phyloP scores from a whole-genome alignment of 2,797 vertebrate genomes.

The Gambelia wislizenii region DNA sequence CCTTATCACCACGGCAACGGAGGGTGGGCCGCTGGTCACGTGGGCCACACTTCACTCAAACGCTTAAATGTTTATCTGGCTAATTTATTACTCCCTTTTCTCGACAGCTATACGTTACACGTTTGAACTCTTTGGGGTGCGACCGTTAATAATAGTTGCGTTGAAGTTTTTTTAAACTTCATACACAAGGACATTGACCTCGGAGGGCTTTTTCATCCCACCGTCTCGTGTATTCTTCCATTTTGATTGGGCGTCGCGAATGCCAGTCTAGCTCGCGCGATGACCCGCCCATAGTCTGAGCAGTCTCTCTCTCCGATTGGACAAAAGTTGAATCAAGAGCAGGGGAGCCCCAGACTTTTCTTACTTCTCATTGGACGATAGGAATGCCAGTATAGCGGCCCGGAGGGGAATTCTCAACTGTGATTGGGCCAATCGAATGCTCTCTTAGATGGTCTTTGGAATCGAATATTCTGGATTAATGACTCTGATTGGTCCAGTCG shows the following conservation, averaged over 20 bases:
- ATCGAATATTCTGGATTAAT: background rate
- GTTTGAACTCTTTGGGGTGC: too few species aligned
- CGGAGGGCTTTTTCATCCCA: too few species aligned
- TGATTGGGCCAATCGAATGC: background rate
- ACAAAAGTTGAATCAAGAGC: background rate
- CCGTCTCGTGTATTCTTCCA: background rate
- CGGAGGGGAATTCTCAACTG: fast-evolving
- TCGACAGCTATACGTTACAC: too few species aligned
- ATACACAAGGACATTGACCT: too few species aligned
- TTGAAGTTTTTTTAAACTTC: too few species aligned
- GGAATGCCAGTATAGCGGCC: background rate
- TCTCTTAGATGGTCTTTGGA: background rate
- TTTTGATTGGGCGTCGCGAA: background rate
- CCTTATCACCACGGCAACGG: background rate
- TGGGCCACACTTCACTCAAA: too few species aligned
- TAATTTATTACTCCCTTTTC: too few species aligned
- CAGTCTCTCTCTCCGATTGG: too few species aligned
- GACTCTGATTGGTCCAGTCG: background rate
- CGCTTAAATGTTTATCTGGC: too few species aligned
- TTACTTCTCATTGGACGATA: background rate
- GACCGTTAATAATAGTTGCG: too few species aligned
- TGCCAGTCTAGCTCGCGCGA: background rate
- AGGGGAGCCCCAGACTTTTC: background rate
- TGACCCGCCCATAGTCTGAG: too few species aligned
- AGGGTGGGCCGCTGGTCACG: too few species aligned